phyloP scores from a whole-genome alignment of 2,888 invertebrate genomes.

The Lysandra coridon region DNA sequence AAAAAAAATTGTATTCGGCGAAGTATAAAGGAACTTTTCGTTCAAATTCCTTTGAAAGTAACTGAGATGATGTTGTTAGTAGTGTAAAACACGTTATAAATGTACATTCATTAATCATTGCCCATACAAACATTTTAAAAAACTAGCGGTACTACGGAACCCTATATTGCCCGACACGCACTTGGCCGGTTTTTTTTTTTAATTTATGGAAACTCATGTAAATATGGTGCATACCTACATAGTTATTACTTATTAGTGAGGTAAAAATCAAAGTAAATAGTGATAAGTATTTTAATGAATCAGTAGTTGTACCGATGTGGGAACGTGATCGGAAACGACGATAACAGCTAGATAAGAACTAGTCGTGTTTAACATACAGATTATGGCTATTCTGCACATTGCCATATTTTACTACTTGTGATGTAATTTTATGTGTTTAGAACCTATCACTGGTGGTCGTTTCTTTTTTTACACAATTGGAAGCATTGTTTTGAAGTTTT shows the following conservation, averaged over 20 bases:
- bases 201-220: constrained; percentile 48
- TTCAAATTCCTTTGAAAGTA: no score
- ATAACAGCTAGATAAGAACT: constrained; percentile 44
- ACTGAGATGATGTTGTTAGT: no score
- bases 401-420: background rate
- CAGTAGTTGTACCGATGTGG: constrained; percentile 54
- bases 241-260: constrained; percentile 1
- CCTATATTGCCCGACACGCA: no score
- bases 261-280: constrained; percentile 39
- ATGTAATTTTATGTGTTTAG: background rate
- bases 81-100: no score
- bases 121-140: no score
- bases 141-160: no score
- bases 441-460: no score
- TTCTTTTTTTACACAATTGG: no score
- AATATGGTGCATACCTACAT: constrained; percentile 43
- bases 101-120: no score
- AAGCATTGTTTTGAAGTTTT: background rate
- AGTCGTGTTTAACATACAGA: constrained; percentile 33
- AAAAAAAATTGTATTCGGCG: no score
- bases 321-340: constrained; percentile 65
- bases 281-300: constrained; percentile 50
- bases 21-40: no score
- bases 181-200: no score
- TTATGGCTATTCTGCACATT: background rate